Evolutionary conservation across 2,888 invertebrate species (phyloP).

Genomic region (Limenitis camilla): DNA sequence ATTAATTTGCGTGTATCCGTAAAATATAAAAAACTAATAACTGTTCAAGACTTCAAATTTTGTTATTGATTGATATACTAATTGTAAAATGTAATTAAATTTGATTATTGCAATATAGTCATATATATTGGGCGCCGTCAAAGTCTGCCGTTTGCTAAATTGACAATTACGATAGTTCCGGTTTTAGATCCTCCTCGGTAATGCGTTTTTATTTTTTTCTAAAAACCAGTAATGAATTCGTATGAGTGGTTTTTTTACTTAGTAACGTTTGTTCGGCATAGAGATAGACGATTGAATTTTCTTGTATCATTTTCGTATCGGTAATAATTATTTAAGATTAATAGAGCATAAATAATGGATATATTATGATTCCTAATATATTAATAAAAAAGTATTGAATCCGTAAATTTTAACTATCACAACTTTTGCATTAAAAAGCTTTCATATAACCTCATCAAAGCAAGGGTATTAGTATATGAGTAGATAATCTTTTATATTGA

Average conservation of each 20-base stretch:
- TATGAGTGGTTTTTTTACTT: conserved; percentile 7
- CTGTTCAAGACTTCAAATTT: not conserved
- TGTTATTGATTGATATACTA: not conserved
- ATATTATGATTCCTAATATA: no score
- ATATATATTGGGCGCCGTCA: conserved; percentile 20
- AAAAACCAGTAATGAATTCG: conserved; percentile 49
- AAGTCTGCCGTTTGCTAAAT: conserved; percentile 34
- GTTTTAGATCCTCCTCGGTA: conserved; percentile 63
- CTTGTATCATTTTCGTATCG: no score
- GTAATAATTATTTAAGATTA: no score
- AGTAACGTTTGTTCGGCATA: no score
- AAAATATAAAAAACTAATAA: conserved; percentile 1
- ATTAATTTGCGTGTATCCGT: not conserved
- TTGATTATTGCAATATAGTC: conserved; percentile 11
- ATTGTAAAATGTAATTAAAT: conserved; percentile 7
- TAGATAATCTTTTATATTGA: no score
- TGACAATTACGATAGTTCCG: conserved; percentile 65
- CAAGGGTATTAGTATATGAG: no score
- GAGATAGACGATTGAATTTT: no score
- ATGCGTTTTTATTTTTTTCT: conserved; percentile 44
- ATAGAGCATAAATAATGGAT: no score
- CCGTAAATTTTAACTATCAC: no score
- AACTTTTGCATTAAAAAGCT: no score
- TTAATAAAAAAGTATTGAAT: no score
- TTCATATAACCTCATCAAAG: no score